A percentile compares a stretch with the other conserved stretches of the same genome.
phyloP scores from a whole-genome alignment of 2,888 invertebrate genomes.

The Volucella bombylans region DNA sequence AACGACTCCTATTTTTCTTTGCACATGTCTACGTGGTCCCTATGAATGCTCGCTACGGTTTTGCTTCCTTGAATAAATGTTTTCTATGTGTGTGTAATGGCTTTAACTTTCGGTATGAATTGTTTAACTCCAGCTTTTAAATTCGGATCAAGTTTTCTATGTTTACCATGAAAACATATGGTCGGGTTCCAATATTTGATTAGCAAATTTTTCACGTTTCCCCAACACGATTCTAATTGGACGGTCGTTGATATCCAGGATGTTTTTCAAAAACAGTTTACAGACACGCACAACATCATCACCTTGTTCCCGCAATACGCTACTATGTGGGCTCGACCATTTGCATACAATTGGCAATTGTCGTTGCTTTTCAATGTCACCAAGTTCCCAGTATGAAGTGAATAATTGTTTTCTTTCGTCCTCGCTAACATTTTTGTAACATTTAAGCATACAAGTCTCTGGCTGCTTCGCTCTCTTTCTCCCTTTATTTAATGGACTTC shows the following conservation, averaged over 20 bases:
- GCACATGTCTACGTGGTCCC: not conserved
- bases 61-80: constrained; percentile 7
- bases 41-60: constrained; percentile 5
- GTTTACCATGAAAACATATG: no score
- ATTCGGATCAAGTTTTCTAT: constrained; percentile 51
- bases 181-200: constrained; percentile 53
- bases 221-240: constrained; percentile 30
- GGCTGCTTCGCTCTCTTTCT: constrained; percentile 21
- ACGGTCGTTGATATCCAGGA: constrained; percentile 49
- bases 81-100: constrained; percentile 31
- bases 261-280: constrained; percentile 58
- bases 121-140: constrained; percentile 56
- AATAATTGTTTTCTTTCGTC: constrained; percentile 57
- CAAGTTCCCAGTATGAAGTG: constrained; percentile 53
- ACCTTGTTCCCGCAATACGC: constrained; percentile 55
- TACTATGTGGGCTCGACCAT: constrained; percentile 27
- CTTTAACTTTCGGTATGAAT: constrained; percentile 67
- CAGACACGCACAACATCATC: constrained; percentile 55
- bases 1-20: not conserved
- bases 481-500: constrained; percentile 6
- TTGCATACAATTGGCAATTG: constrained; percentile 59
- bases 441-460: constrained; percentile 51
- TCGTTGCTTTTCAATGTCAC: constrained; percentile 62
- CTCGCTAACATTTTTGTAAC: constrained; percentile 55
- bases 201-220: constrained; percentile 41